Base-by-base conservation (phyloP, 2,888 invertebrate genomes). In the Limnephilus auricula region DNA sequence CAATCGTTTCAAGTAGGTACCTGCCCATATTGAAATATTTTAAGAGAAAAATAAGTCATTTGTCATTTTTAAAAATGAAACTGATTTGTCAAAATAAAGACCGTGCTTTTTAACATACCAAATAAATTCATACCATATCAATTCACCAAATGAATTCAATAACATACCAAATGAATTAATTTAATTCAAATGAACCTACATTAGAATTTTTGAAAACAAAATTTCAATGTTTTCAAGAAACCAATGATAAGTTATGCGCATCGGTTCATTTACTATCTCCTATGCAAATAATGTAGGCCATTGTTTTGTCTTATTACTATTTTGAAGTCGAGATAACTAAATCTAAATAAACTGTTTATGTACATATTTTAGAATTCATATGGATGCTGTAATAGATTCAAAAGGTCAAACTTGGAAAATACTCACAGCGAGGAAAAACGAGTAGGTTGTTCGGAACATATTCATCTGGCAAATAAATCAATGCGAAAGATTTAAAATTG, bases 361-460 rank as follows among this genome's bases (percentile, higher is more conserved):
- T n/a, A 9, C 65, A 65, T 9, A 2, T 65, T 65, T 65, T 65
- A 25, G 65, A 65, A 65, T 9, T 65, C 65, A 3, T 25, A 1
- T 25, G 3, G 9, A 25, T 25, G n/a, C 65, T 25, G 25, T 65
- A 65, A 65, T 65, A 65, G n/a, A 65, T 65, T 65, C 9, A 65
- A 65, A 65, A 65, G 65, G 65, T 65, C 65, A 65, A 65, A 65
- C 65, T 65, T n/a, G 65, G 65, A 65, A 65, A 65, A 65, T 65
- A 25, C 9, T 65, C 65, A 9, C 65, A 25, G 65, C 25, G 65
- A 65, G 25, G n/a, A 65, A 65, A 65, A 65, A 25, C 65, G 65
- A 25, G 65, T 65, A 9, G 65, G 65, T 9, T 6, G 65, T 65
- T 65, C 6, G n/a, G 65, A 65, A n/a, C 9, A 1, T 65, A n/a